phyloP scores from a whole-genome alignment of 2,888 invertebrate species.

The Coronaproctus castanopsis region DNA sequence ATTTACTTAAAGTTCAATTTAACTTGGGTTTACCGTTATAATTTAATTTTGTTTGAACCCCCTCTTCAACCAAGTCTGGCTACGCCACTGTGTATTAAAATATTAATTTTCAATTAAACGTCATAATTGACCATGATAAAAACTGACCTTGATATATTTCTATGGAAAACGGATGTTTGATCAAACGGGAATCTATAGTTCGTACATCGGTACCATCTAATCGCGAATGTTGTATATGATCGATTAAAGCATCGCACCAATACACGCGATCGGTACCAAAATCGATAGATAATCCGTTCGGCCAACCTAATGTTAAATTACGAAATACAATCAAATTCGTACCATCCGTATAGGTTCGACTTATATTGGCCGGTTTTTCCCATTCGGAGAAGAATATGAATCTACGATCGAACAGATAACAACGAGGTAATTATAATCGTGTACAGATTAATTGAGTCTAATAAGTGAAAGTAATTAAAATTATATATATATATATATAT shows the following conservation, averaged over 20 bases:
- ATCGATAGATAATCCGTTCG: slow-evolving; percentile 88
- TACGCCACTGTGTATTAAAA: too few relatives aligned
- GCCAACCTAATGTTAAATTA: slow-evolving; percentile 87
- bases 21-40: too few relatives aligned
- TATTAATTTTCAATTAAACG: too few relatives aligned
- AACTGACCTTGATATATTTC: slow-evolving; percentile 46
- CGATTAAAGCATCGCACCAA: slow-evolving; percentile 91
- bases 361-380: slow-evolving; percentile 91
- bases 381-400: slow-evolving; percentile 90
- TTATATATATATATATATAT: too few relatives aligned
- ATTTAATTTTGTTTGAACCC: too few relatives aligned
- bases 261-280: slow-evolving; percentile 70
- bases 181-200: slow-evolving; percentile 68
- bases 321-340: slow-evolving; percentile 66
- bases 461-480: too few relatives aligned
- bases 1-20: too few relatives aligned
- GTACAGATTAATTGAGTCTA: too few relatives aligned
- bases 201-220: slow-evolving; percentile 77
- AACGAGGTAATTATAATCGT: too few relatives aligned
- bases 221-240: slow-evolving; percentile 85
- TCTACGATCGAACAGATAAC: too few relatives aligned
- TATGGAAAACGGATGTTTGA: slow-evolving; percentile 77
- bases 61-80: too few relatives aligned
- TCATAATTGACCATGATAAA: too few relatives aligned
- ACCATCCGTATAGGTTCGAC: slow-evolving; percentile 77